Evolutionary conservation across 2,113 vertebrate species (phyloP).

Genomic region (Nymphicus hollandicus): DNA sequence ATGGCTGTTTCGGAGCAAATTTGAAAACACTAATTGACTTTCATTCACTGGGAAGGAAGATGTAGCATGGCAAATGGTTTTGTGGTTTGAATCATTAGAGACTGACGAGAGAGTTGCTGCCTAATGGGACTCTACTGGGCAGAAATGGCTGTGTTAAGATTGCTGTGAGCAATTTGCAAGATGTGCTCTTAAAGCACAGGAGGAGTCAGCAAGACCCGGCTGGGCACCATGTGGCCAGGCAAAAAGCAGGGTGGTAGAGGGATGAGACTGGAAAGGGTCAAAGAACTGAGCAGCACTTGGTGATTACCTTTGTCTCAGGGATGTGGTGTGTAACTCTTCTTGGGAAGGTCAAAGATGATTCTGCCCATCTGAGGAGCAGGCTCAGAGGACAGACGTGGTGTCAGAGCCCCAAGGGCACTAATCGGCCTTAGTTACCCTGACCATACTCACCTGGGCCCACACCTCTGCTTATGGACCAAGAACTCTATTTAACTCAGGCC

Average conservation of each 20-base stretch:
- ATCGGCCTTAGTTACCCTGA: not conserved
- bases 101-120: not conserved
- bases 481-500: not conserved
- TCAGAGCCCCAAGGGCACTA: not conserved
- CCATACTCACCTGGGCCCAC: not conserved
- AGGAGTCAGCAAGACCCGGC: not conserved
- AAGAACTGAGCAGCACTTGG: accelerated
- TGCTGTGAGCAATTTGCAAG: not conserved
- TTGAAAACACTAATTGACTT: constrained; percentile 43
- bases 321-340: not conserved
- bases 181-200: not conserved
- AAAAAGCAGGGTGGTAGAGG: accelerated
- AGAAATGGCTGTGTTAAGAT: not conserved
- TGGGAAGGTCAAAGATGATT: not conserved
- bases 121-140: not conserved
- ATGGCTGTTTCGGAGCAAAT: not conserved
- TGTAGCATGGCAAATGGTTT: not conserved
- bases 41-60: not conserved
- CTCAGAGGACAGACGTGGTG: accelerated
- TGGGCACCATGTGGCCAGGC: accelerated
- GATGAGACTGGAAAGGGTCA: not conserved
- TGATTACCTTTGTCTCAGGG: not conserved
- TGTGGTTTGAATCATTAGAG: constrained; percentile 10
- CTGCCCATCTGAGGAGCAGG: not conserved
- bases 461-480: not conserved